Conservation (phyloP, 2,113 vertebrate genomes). For the Syrrhaptes paradoxus region DNA sequence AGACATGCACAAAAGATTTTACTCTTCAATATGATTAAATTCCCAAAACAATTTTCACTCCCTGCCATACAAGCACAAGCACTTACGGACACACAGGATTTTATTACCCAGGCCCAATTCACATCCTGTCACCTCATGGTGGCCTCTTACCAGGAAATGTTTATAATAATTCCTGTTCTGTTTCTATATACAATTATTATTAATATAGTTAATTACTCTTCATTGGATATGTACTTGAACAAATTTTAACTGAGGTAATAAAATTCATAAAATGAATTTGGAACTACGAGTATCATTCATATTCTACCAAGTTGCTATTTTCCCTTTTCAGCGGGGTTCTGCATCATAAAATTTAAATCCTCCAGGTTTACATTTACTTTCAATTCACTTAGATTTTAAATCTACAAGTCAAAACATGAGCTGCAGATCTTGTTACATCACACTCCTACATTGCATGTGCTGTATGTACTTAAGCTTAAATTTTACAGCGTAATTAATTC, state of each 20-base stretch:
- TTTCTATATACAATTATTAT: background rate
- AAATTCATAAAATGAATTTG: background rate
- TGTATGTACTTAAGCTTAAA: background rate
- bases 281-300: background rate
- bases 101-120: background rate
- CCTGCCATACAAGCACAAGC: background rate
- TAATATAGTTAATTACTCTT: background rate
- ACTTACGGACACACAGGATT: background rate
- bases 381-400: slow-evolving; percentile 1
- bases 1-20: background rate
- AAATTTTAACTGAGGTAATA: background rate
- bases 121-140: background rate
- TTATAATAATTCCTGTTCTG: background rate
- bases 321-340: background rate
- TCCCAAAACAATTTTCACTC: background rate
- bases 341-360: background rate
- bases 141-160: background rate
- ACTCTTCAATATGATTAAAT: background rate
- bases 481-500: background rate
- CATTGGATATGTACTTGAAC: background rate
- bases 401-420: background rate
- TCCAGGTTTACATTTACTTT: background rate
- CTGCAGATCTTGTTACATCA: background rate
- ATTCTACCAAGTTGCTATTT: background rate
- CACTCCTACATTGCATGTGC: background rate